Base-by-base conservation (phyloP, 2,113 vertebrate species). In the Tragulus kanchil region DNA sequence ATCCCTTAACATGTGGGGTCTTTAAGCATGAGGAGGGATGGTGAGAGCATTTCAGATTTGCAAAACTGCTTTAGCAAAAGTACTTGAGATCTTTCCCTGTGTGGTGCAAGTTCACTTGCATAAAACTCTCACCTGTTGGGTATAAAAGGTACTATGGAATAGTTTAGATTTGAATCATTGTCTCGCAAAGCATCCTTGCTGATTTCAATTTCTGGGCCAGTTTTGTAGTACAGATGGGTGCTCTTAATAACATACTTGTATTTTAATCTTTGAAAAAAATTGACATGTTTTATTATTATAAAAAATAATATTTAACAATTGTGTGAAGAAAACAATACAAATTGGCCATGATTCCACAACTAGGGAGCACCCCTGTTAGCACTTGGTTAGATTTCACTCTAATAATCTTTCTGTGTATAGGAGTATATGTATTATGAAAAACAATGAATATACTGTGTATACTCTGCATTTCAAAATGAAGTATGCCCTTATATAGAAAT, bases 151-250 rank as follows among this genome's bases (percentile, higher is more conserved):
- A 52, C 26, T 42, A 6, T 14, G 45, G 16, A 67, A 89, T 58
- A 71, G 31, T 89, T 90, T 61, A 81, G 48, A 90, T 90, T 87
- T 90, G 69, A 78, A 87, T 8, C 23, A 94, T 89, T 58, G 75
- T 58, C n/a, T 92, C 0, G 31, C 25, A 56, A 48, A 92, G n/a
- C 48, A 81, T 45, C 5, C 45, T 87, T 79, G 36, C 31, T 85
- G 15, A 77, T 92, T 90, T 94, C 67, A 91, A 92, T 12, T 59
- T 86, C 17, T 93, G 59, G 77, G 48, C 16, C 71, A 88, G 25
- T 82, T 64, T 75, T 85, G 23, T 10, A 61, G 36, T 31, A 58
- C 25, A 89, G 23, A 90, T 85, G 69, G 54, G 8, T 50, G 31
- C 90, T 90, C 23, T 61, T 85, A 58, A 50, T 93, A 77, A 56